phyloP scores from a whole-genome alignment of 2,888 invertebrate genomes.

The Cactoblastis cactorum region DNA sequence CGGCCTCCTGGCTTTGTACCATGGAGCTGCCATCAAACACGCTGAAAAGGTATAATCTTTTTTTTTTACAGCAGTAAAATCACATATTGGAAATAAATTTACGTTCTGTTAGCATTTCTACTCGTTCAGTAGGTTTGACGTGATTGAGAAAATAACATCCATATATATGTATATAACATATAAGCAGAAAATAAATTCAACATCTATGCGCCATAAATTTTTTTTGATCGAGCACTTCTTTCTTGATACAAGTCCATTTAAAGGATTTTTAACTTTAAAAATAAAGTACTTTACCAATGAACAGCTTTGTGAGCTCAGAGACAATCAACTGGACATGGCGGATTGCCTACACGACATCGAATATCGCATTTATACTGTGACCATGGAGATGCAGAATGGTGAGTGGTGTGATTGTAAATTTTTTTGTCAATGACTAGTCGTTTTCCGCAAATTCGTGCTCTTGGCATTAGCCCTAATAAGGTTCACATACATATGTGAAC shows the following conservation, averaged over 20 bases:
- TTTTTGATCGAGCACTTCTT: no score
- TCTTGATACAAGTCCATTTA: neutral
- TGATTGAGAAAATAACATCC: no score
- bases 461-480: no score
- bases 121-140: no score
- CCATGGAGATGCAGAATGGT: slow-evolving; percentile 39
- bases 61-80: neutral
- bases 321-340: slow-evolving; percentile 82
- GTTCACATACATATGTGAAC: no score
- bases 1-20: slow-evolving; percentile 83
- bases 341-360: slow-evolving; percentile 81
- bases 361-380: slow-evolving; percentile 53
- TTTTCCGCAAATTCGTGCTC: no score
- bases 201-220: no score
- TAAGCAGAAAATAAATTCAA: no score
- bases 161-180: no score
- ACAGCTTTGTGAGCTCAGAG: slow-evolving; percentile 77
- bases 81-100: neutral
- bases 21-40: slow-evolving; percentile 83
- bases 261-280: neutral
- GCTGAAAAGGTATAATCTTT: slow-evolving; percentile 62
- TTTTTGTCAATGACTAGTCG: no score
- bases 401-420: neutral
- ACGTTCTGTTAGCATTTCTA: no score
- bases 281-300: neutral